Percentiles rank a stretch among this genome's conserved stretches.
These are phyloP conservation scores for Alethe diademata DNA, from an alignment of 2,113 vertebrate genomes.

Conservation along the genomic window DNA sequence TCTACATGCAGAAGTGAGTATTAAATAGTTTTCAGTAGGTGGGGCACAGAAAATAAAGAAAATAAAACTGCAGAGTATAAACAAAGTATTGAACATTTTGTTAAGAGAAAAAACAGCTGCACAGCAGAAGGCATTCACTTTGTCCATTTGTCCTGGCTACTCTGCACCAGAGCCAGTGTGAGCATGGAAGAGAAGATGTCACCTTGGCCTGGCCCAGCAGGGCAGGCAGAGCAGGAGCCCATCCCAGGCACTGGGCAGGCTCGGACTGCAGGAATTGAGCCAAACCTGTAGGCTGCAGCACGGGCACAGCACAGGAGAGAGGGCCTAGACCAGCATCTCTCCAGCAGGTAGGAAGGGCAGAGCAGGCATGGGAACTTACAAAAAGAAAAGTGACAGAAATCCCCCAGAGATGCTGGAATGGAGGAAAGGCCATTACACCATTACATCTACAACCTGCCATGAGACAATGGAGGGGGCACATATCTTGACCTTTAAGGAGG, in stretches of 20 bases:
- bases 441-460: neutral
- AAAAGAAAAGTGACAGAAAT: neutral
- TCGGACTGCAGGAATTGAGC: rapidly evolving
- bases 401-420: too few species aligned
- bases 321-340: rapidly evolving
- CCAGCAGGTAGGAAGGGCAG: neutral
- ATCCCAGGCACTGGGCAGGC: neutral
- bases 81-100: neutral
- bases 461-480: too few species aligned
- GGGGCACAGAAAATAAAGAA: neutral
- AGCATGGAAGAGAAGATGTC: rapidly evolving
- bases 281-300: neutral
- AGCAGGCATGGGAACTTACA: rapidly evolving
- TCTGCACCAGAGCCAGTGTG: neutral
- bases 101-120: neutral
- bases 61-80: neutral
- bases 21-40: neutral
- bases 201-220: rapidly evolving
- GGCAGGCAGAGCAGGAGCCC: neutral
- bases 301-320: rapidly evolving
- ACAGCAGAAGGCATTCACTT: neutral
- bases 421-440: neutral
- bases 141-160: neutral
- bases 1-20: neutral
- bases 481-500: neutral